A percentile compares a stretch with the other conserved stretches of the same genome.
phyloP scores from a whole-genome alignment of 2,113 vertebrate species.

The Apteryx mantelli region DNA sequence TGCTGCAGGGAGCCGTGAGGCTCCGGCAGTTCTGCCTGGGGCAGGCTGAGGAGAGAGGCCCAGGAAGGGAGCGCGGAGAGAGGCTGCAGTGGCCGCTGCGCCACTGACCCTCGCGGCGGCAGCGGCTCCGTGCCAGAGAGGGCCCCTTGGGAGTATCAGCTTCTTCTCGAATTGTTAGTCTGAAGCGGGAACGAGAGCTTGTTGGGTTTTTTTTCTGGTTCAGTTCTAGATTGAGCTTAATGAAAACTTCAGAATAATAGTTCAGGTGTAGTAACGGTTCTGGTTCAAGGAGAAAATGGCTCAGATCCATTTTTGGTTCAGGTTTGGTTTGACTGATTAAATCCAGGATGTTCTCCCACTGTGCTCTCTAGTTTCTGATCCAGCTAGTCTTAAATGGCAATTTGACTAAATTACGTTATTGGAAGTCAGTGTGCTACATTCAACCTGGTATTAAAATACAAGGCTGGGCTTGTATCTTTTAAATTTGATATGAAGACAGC shows the following conservation, averaged over 20 bases:
- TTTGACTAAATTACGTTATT: conserved; percentile 37
- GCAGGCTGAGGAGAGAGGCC: too few species aligned
- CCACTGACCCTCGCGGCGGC: background rate
- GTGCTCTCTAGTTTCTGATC: conserved; percentile 18
- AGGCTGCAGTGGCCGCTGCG: background rate
- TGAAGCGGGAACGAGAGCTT: background rate
- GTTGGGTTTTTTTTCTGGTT: background rate
- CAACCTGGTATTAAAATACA: conserved; percentile 25
- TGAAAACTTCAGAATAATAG: background rate
- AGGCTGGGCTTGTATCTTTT: conserved; percentile 46
- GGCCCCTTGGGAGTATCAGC: background rate
- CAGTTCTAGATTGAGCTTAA: background rate
- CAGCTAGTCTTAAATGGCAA: background rate
- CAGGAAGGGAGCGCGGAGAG: background rate
- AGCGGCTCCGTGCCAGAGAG: background rate
- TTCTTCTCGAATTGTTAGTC: background rate
- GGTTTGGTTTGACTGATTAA: conserved; percentile 23
- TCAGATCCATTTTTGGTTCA: conserved; percentile 4
- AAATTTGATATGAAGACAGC: conserved; percentile 71
- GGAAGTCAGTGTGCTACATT: background rate
- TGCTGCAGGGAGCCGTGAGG: background rate
- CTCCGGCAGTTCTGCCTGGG: background rate
- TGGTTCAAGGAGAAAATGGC: background rate
- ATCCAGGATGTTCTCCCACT: conserved; percentile 11
- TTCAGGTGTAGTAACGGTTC: background rate